phyloP scores from a whole-genome alignment of 2,888 invertebrate genomes.

The Acleris sparsana region DNA sequence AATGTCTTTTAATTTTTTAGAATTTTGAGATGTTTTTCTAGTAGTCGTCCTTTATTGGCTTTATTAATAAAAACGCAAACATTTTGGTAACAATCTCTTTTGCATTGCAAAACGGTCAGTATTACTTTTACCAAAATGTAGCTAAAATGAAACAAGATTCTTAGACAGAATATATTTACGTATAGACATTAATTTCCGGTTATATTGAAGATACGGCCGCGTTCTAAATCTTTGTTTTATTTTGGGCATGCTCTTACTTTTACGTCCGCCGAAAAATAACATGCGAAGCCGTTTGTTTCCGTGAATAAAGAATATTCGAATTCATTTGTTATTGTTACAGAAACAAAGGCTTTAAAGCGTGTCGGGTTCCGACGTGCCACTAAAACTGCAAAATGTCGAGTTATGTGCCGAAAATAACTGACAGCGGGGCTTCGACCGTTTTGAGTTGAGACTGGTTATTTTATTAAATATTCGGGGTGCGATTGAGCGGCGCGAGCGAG shows the following conservation, averaged over 20 bases:
- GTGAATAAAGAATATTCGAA: neutral
- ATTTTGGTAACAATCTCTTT: too few species aligned
- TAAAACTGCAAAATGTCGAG: conserved; percentile 13
- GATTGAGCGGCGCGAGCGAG: conserved; percentile 44
- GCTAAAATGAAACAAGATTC: neutral
- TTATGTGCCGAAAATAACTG: conserved; percentile 37
- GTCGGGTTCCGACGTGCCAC: conserved; percentile 2
- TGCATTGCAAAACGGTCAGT: too few species aligned
- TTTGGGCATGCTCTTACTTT: neutral
- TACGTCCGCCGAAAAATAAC: neutral
- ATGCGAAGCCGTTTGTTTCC: neutral
- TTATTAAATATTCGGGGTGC: conserved; percentile 55
- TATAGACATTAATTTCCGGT: too few species aligned
- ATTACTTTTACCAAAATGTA: too few species aligned
- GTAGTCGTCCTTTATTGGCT: too few species aligned
- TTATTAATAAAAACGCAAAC: too few species aligned
- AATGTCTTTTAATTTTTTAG: too few species aligned
- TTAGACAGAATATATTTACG: neutral
- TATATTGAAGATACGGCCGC: too few species aligned
- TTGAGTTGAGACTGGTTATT: conserved; percentile 45
- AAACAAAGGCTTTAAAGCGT: conserved; percentile 21
- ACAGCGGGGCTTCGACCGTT: conserved; percentile 37
- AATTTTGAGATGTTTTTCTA: too few species aligned
- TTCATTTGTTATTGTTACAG: conserved; percentile 12
- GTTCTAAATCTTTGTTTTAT: conserved; percentile 1